phyloP scores from a whole-genome alignment of 2,888 invertebrate species.

The Aleiodes alternator region DNA sequence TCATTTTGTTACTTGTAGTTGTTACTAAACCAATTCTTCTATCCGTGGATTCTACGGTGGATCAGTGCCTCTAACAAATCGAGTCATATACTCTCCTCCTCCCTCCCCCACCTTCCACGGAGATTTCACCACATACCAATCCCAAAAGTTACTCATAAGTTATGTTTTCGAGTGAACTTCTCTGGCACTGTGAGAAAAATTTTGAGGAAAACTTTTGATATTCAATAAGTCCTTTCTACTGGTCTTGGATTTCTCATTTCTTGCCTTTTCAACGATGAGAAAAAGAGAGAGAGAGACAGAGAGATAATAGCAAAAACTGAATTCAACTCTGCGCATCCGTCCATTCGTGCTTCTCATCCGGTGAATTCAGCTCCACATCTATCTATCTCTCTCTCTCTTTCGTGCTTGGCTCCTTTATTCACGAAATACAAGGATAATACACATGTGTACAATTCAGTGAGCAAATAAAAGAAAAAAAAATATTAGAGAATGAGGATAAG shows the following conservation, averaged over 20 bases:
- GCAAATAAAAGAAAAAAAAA: constrained; percentile 25
- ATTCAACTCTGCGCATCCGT: constrained; percentile 52
- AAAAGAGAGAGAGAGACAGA: constrained; percentile 7
- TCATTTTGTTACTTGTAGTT: constrained; percentile 13
- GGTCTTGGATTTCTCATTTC: constrained; percentile 56
- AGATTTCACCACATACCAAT: constrained; percentile 39
- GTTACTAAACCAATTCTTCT: constrained; percentile 45
- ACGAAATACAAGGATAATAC: not conserved
- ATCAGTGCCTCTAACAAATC: constrained; percentile 60
- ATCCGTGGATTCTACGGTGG: constrained; percentile 52
- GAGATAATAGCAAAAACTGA: constrained; percentile 57
- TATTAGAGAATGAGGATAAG: constrained; percentile 40
- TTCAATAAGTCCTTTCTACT: constrained; percentile 67
- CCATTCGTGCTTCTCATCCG: constrained; percentile 24
- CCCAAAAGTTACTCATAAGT: constrained; percentile 70
- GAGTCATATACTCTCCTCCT: constrained; percentile 31
- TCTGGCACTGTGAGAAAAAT: constrained; percentile 67
- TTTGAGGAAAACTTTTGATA: constrained; percentile 69
- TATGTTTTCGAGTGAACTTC: constrained; percentile 72
- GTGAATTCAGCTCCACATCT: constrained; percentile 19
- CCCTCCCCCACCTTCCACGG: constrained; percentile 8
- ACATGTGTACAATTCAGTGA: constrained; percentile 42
- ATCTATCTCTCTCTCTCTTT: constrained; percentile 12
- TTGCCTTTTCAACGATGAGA: constrained; percentile 55
- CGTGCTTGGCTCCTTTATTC: constrained; percentile 36